Base-by-base conservation (phyloP, 2,888 invertebrate species). In the Chrysolina haemoptera region DNA sequence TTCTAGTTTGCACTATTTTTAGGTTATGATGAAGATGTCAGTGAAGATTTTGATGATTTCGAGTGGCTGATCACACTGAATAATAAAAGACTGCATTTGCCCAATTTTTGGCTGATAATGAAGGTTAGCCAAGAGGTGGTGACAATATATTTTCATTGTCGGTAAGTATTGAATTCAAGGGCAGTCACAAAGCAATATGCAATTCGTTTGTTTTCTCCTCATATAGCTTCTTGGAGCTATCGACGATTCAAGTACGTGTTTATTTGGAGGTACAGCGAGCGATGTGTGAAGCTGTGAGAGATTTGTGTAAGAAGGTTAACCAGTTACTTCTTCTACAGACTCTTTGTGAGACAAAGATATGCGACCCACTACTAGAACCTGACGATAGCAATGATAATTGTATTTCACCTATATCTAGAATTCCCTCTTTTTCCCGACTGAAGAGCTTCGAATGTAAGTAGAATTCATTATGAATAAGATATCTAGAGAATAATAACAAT, bases 101-200 rank as follows among this genome's bases (percentile, higher is more conserved):
- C 93, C 0, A 92, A 92, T 82, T 94, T 94, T 85, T 94, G 94
- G 94, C 87, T 94, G 27, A 92, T 94, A 73, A 89, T 93, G 85
- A 90, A 90, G 80, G 88, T 93, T 10, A 89, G 90, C 71, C 86
- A 87, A 35, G 90, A 90, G 78, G 87, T 89, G 70, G 92, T 93
- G 8, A 90, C 90, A 55, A 88, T 93, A 20, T 94, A 91, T 85
- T 94, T 93, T 84, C 94, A 94, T 79, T 92, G 92, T 87, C 91
- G 93, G 90, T 91, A 84, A 74, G 74, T 80, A 63, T n/a, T 22
- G 59, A 35, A 14, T 14, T 8, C 10, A 16, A 2, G 27, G 8
- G 12, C n/a, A 35, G 27, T 59, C 27, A 27, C 1, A 6, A 50
- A 64, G 46, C n/a, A 4, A 43, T 11, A 14, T 41, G 55, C 50